phyloP scores from a whole-genome alignment of 2,888 invertebrate genomes.

The Rhorus exstirpatorius region DNA sequence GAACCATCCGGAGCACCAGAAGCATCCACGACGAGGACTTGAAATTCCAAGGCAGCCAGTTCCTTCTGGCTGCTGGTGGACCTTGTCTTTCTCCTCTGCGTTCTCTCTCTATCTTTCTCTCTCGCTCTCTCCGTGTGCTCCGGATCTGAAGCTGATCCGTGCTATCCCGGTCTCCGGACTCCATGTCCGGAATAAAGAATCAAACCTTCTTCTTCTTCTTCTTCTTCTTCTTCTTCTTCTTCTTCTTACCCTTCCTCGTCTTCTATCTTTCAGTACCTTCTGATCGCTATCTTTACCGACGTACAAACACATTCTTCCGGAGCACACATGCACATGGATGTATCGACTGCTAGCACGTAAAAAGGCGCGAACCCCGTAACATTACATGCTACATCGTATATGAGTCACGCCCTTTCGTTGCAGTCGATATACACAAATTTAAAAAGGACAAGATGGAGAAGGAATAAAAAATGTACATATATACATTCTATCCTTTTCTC shows the following conservation, averaged over 20 bases:
- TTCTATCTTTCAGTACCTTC: constrained; percentile 61
- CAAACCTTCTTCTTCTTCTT: constrained; percentile 74
- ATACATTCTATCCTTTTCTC: neutral
- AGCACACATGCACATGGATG: neutral
- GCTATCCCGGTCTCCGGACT: constrained; percentile 76
- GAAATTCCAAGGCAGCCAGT: constrained; percentile 71
- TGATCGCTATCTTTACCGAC: constrained; percentile 79
- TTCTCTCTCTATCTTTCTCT: constrained; percentile 18
- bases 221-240: constrained; percentile 65
- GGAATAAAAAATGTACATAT: neutral
- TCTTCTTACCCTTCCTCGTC: constrained; percentile 60
- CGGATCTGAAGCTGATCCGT: constrained; percentile 68
- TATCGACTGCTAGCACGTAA: neutral
- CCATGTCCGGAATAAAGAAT: constrained; percentile 82
- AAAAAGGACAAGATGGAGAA: neutral
- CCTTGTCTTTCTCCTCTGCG: constrained; percentile 30
- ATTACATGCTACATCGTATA: neutral
- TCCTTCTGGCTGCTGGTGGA: constrained; percentile 50
- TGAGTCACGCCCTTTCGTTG: neutral
- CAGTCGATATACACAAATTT: neutral
- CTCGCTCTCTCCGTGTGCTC: constrained; percentile 40
- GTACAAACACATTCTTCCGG: constrained; percentile 74
- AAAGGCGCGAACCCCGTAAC: neutral
- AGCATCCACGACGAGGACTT: constrained; percentile 61
- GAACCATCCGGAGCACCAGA: constrained; percentile 36